Base-by-base conservation (phyloP, 2,888 invertebrate species). In the Ophion costatus region DNA sequence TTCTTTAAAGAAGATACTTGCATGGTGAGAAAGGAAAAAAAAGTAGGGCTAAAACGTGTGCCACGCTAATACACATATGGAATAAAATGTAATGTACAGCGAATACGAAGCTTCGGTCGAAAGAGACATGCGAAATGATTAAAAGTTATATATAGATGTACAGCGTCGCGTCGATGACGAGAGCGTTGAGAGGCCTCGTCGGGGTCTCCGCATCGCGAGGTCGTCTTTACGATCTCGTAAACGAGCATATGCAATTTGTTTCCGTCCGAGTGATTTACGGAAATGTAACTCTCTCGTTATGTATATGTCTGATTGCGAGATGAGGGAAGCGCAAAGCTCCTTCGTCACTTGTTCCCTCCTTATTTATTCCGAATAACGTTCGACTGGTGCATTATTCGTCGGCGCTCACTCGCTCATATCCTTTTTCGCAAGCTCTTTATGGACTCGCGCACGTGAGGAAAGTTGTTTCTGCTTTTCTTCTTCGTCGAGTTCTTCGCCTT, bases 211-310 rank as follows among this genome's bases (percentile, higher is more conserved):
- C 67, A 45, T 69, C 63, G 63, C 81, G 80, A 87, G 84, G 85
- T 85, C 85, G 85, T 80, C 76, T 88, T 88, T 88, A 87, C 84
- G 87, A 86, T 82, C 83, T 88, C 87, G 83, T 84, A 84, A 87
- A 87, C 85, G 87, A 84, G 80, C 73, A 81, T 87, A 86, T 80
- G 84, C 86, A 85, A 87, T 86, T 86, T 87, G 84, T 86, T 87
- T 87, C 85, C 85, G 86, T 88, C 87, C 87, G 83, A 80, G 75
- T 83, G 80, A 84, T 84, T 84, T 84, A 84, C 84, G 84, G 84
- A 84, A 84, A 84, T 79, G 82, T 84, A 84, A 84, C 79, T 80
- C 70, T 73, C 78, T 82, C 76, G 81, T 81, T 81, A 80, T 80
- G 45, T 45, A 63, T 38, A 45, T 63, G 77, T 80, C 81, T 66